Evolutionary conservation across 2,797 vertebrate genomes (phyloP).

Genomic region (Enteromius afrohamiltoni): DNA sequence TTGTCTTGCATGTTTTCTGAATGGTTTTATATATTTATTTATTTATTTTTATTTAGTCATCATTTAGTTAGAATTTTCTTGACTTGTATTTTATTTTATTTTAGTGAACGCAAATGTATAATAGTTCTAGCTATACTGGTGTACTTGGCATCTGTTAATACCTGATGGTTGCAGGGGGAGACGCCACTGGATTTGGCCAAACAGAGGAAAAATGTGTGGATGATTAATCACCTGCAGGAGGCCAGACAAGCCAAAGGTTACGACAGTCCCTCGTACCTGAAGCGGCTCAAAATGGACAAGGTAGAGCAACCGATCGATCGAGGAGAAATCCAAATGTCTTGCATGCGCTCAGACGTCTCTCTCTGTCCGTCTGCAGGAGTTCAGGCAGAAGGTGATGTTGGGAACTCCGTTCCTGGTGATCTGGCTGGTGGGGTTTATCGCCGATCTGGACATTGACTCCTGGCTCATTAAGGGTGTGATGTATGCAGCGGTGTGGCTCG

Average conservation of each 20-base stretch:
- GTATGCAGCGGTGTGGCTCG: constrained; percentile 93
- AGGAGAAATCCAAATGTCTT: neutral
- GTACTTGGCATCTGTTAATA: neutral
- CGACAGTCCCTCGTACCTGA: constrained; percentile 96
- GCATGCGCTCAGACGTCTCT: neutral
- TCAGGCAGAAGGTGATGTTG: constrained; percentile 98
- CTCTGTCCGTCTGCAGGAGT: constrained; percentile 79
- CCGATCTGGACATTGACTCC: constrained; percentile 95
- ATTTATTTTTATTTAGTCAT: no score
- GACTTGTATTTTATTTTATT: neutral
- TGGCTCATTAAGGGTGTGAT: constrained; percentile 97
- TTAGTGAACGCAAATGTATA: neutral
- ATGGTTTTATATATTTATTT: neutral
- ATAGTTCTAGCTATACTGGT: neutral
- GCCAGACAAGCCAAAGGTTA: constrained; percentile 97
- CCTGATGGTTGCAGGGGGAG: constrained; percentile 82
- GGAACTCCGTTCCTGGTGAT: constrained; percentile 98
- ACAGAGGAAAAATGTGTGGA: constrained; percentile 98
- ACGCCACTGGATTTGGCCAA: constrained; percentile 98
- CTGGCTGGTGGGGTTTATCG: constrained; percentile 98
- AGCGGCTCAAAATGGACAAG: constrained; percentile 97
- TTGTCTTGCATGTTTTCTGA: neutral
- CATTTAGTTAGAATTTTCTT: neutral
- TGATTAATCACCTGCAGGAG: constrained; percentile 98
- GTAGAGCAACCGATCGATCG: constrained; percentile 68